A percentile compares a stretch with the other conserved stretches of the same genome.
Conservation (phyloP, 2,113 vertebrate species). For the Bufo bufo region DNA sequence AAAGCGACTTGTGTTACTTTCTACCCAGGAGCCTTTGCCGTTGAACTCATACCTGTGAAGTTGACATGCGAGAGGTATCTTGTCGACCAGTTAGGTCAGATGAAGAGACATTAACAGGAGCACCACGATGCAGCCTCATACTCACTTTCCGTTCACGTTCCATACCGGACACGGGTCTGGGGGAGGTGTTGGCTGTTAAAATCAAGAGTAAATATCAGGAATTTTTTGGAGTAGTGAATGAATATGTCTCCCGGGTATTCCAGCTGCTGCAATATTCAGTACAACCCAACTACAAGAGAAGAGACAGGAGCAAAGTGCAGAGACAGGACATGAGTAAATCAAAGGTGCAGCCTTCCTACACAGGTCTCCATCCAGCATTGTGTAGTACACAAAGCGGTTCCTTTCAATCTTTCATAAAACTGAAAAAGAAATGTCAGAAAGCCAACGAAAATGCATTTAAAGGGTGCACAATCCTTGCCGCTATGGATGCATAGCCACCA, state of each 20-base stretch:
- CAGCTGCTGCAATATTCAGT: background rate
- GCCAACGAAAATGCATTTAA: too few species aligned
- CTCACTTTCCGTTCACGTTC: slow-evolving; percentile 94
- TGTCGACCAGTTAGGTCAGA: slow-evolving; percentile 93
- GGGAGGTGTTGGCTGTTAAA: slow-evolving; percentile 83
- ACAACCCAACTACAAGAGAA: too few species aligned
- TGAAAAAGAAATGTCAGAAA: too few species aligned
- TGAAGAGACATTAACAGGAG: slow-evolving; percentile 90
- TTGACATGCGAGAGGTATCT: slow-evolving; percentile 95
- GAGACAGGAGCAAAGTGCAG: too few species aligned
- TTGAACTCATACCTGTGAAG: slow-evolving; percentile 85
- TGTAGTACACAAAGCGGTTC: too few species aligned
- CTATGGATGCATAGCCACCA: too few species aligned
- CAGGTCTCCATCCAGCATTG: too few species aligned
- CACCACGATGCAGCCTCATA: slow-evolving; percentile 92
- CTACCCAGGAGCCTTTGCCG: background rate
- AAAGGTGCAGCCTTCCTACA: too few species aligned
- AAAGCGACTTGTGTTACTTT: background rate
- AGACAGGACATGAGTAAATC: too few species aligned
- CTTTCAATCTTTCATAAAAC: too few species aligned
- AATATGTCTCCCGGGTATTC: background rate
- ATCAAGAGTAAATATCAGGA: background rate
- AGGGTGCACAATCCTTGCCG: too few species aligned
- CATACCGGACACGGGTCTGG: slow-evolving; percentile 86
- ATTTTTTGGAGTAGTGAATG: background rate